phyloP scores from a whole-genome alignment of 2,888 invertebrate species.

The Erebia ligea region DNA sequence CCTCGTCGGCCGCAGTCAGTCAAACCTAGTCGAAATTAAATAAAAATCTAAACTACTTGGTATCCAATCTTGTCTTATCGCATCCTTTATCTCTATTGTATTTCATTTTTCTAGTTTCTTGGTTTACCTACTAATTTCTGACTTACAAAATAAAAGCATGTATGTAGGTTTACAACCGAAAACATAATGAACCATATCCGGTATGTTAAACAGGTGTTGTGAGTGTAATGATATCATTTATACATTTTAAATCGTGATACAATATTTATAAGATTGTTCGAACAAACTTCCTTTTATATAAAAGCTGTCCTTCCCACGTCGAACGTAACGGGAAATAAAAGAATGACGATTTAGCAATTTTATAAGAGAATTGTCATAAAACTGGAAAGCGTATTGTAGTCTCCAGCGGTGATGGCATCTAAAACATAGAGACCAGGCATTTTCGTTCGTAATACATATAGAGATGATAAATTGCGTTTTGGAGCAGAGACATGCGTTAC shows the following conservation, averaged over 20 bases:
- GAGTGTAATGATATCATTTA: conserved; percentile 7
- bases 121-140: no score
- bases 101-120: no score
- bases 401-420: not conserved
- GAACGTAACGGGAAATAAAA: conserved; percentile 5
- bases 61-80: no score
- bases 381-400: not conserved
- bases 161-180: not conserved
- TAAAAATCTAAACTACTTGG: no score
- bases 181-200: not conserved
- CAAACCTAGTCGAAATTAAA: no score
- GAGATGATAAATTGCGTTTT: no score
- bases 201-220: conserved; percentile 8
- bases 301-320: conserved; percentile 13
- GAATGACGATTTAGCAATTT: not conserved
- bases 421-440: not conserved
- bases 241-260: conserved; percentile 5
- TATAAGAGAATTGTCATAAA: not conserved
- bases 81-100: no score
- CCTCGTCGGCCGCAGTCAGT: no score
- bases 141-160: not conserved
- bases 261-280: not conserved
- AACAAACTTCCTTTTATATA: conserved; percentile 15
- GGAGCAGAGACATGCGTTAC: no score
- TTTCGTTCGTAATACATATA: no score